A percentile compares a stretch with the other conserved stretches of the same genome.
Evolutionary conservation across 2,113 vertebrate genomes (phyloP).

Genomic region (Callionymus lyra): DNA sequence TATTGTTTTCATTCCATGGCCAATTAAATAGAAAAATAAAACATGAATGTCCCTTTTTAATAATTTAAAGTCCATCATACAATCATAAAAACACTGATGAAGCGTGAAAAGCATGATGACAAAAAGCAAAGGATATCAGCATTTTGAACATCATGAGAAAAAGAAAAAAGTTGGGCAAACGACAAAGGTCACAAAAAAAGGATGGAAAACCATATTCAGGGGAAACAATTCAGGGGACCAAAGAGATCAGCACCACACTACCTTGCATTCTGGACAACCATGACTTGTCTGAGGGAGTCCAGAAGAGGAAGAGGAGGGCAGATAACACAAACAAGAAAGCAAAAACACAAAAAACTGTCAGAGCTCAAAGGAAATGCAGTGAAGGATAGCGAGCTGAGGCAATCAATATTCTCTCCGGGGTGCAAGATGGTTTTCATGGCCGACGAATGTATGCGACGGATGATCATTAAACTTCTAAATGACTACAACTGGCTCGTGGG

Average conservation of each 20-base stretch:
- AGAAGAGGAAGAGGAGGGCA: conserved; percentile 69
- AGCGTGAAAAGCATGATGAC: conserved; percentile 30
- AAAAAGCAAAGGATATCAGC: conserved; percentile 26
- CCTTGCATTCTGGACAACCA: conserved; percentile 99
- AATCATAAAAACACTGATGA: conserved; percentile 10
- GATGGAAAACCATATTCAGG: conserved; percentile 37
- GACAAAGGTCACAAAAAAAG: conserved; percentile 47
- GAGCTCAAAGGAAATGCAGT: conserved; percentile 61
- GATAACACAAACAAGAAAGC: conserved; percentile 68
- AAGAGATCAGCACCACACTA: conserved; percentile 69
- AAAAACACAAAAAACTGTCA: conserved; percentile 65
- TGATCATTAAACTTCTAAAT: conserved; percentile 12
- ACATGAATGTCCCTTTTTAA: not conserved
- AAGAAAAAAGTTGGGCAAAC: conserved; percentile 31
- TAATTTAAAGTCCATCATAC: conserved; percentile 1
- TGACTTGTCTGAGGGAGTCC: conserved; percentile 94
- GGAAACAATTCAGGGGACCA: conserved; percentile 37
- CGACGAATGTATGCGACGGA: conserved; percentile 20
- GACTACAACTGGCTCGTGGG: conserved; percentile 11
- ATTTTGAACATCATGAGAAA: conserved; percentile 27
- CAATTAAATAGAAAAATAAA: not conserved
- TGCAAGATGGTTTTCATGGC: conserved; percentile 19
- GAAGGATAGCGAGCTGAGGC: conserved; percentile 51
- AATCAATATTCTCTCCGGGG: conserved; percentile 30
- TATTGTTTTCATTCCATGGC: too few relatives aligned